Conservation (phyloP, 2,113 vertebrate species). For the Hyperopisus bebe region DNA sequence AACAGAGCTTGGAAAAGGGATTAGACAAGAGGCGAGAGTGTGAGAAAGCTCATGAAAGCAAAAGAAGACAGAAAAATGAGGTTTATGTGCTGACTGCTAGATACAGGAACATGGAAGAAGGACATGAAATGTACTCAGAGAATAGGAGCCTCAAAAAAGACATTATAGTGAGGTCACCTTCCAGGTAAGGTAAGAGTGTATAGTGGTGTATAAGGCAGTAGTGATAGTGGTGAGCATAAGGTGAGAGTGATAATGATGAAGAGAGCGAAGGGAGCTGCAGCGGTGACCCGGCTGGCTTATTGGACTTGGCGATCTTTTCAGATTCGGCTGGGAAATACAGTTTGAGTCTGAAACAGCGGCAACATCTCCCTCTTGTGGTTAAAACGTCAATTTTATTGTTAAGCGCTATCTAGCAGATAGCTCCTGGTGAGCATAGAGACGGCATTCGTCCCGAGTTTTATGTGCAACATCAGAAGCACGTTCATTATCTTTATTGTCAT, state of each 20-base stretch:
- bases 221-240: background rate
- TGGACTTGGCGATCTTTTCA: slow-evolving; percentile 61
- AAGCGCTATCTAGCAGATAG: background rate
- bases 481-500: background rate
- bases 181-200: background rate
- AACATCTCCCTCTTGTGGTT: slow-evolving; percentile 45
- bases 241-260: background rate
- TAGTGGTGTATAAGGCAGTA: too few species aligned
- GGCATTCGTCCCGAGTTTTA: background rate
- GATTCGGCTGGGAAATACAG: slow-evolving; percentile 44
- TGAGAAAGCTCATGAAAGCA: background rate
- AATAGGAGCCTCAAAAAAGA: background rate
- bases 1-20: background rate
- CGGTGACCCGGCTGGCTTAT: slow-evolving; percentile 46
- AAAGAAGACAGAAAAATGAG: background rate
- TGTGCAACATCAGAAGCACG: background rate
- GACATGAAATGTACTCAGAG: background rate
- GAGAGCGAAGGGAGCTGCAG: slow-evolving; percentile 15
- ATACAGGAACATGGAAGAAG: background rate
- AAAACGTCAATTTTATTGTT: background rate
- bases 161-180: background rate
- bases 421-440: background rate
- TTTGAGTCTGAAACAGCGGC: slow-evolving; percentile 29
- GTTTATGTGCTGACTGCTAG: background rate
- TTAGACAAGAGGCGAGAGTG: background rate